Base-by-base conservation (phyloP, 1,140 invertebrate species). In the Parasteatoda tepidariorum region DNA sequence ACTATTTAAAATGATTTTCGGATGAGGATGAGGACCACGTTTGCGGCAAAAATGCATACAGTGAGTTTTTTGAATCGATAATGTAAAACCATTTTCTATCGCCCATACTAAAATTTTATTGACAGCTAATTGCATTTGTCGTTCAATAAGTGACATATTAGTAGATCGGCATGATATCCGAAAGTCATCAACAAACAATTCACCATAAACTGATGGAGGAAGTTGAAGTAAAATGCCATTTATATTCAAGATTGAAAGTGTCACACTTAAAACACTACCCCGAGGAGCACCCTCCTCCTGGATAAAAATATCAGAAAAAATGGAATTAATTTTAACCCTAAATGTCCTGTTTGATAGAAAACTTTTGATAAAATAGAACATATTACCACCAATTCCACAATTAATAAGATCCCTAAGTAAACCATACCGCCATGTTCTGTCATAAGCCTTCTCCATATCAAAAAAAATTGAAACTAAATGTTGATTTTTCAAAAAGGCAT, bases 371-470 rank as follows among this genome's bases (percentile, higher is more conserved):
- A 31, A 64, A n/a, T 33, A n/a, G 13, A 22, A 24, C 5, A 28
- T 18, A 61, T 67, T 13, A 28, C 82, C 26, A 57, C 18, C 41
- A 48, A 85, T 30, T 30, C 55, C 38, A 30, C 64, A 18, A 48
- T 61, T 24, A 54, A 70, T 83, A 26, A 90, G 75, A 85, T 88
- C 89, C 26, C 85, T 85, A 4, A 88, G 64, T 0, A 89, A 84
- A 0, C 88, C 89, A 13, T 86, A 74, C 13, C 87, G 84, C 88
- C 89, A 89, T 0, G 89, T 87, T 70, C 82, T 85, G 70, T 90
- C 89, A 68, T 89, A 90, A 0, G 89, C 88, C 85, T 89, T 89
- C 67, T 86, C 86, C 3, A 90, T 84, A 57, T 90, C 89, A 15
- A 90, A 85, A n/a, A 89, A 83, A 0, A 89, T 30, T 62, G 87